phyloP scores from a whole-genome alignment of 2,113 vertebrate genomes.

The Otolemur garnettii region DNA sequence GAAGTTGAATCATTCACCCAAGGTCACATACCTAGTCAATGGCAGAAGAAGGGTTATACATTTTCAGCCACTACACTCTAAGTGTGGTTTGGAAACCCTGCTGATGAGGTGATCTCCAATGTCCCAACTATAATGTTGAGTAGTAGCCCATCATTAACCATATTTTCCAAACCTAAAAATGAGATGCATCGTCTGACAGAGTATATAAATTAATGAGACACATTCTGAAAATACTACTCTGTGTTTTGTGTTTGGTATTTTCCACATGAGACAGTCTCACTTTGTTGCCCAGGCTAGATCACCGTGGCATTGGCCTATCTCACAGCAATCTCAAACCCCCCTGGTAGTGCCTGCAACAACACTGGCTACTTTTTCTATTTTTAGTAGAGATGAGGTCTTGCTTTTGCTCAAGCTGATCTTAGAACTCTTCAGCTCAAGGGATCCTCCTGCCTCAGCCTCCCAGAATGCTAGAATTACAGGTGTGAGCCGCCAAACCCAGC shows the following conservation, averaged over 20 bases:
- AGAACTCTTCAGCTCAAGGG: no score
- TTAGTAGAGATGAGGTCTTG: no score
- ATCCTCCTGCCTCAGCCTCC: no score
- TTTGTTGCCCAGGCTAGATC: no score
- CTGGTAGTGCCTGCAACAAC: no score
- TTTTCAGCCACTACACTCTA: not conserved
- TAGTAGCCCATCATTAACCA: not conserved
- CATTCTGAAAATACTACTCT: conserved; percentile 6
- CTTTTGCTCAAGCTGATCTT: no score
- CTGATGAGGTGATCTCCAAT: not conserved
- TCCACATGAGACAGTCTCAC: not conserved
- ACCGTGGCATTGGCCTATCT: no score
- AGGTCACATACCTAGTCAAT: not conserved
- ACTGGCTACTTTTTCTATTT: no score
- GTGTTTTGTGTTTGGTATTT: not conserved
- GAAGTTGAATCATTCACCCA: not conserved
- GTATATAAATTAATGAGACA: not conserved
- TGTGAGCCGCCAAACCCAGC: no score
- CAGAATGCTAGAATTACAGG: no score
- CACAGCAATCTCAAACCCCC: no score
- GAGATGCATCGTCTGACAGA: not conserved
- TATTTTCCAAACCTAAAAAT: not conserved
- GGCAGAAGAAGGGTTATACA: not conserved
- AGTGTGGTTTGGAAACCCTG: not conserved
- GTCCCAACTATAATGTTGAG: not conserved